These are phyloP conservation scores for Eueremaeus valkanovi DNA, from an alignment of 2,888 invertebrate genomes.

Conservation along the genomic window DNA sequence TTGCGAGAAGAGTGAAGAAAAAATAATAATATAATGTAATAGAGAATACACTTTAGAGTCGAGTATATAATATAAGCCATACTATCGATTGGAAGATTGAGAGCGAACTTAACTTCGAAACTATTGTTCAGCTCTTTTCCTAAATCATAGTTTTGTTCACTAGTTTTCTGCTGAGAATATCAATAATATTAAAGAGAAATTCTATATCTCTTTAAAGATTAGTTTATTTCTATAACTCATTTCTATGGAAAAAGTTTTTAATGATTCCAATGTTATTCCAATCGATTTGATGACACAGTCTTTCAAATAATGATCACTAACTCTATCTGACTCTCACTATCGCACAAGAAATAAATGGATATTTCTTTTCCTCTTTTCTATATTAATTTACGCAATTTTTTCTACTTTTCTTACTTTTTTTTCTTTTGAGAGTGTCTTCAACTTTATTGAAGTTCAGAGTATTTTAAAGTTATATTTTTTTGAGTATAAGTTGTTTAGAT, in stretches of 20 bases:
- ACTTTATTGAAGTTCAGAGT: background rate
- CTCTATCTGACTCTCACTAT: no score
- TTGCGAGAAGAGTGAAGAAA: background rate
- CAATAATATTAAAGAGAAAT: background rate
- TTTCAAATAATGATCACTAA: constrained; percentile 2
- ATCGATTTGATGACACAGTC: constrained; percentile 27
- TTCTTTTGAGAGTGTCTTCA: background rate
- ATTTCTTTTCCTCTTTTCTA: background rate
- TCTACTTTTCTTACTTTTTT: background rate
- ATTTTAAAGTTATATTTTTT: background rate
- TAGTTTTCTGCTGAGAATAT: background rate
- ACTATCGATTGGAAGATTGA: background rate
- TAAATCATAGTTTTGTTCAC: constrained; percentile 6
- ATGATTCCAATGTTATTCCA: constrained; percentile 28
- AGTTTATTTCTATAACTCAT: background rate
- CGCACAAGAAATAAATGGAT: constrained; percentile 5
- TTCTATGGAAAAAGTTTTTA: background rate
- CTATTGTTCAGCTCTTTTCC: background rate
- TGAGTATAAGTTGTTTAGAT: background rate
- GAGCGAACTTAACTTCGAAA: background rate
- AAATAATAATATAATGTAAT: no score
- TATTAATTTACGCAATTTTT: background rate
- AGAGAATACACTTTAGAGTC: no score
- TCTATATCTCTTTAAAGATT: background rate
- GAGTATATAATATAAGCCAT: background rate